phyloP scores from a whole-genome alignment of 2,113 vertebrate genomes.

The Dunckerocampus dactyliophorus region DNA sequence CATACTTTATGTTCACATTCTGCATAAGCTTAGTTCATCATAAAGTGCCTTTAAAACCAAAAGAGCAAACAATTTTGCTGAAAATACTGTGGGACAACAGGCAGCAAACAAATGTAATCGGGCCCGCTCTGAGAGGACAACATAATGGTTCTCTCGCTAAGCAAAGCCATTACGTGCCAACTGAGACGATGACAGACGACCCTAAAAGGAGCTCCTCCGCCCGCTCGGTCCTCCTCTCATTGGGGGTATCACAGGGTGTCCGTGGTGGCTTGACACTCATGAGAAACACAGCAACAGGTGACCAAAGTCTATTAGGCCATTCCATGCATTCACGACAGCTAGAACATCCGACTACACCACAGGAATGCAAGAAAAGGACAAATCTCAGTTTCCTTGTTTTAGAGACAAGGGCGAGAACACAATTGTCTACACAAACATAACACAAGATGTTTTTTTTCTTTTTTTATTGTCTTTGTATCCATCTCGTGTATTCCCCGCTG shows the following conservation, averaged over 20 bases:
- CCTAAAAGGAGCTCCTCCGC: conserved; percentile 59
- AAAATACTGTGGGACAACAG: conserved; percentile 42
- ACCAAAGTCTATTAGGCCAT: conserved; percentile 20
- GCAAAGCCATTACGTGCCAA: conserved; percentile 44
- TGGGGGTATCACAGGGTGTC: conserved; percentile 45
- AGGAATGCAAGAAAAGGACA: not conserved
- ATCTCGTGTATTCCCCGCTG: conserved; percentile 56
- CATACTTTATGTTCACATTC: too few species aligned
- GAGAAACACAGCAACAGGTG: conserved; percentile 57
- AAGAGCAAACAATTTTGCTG: conserved; percentile 21
- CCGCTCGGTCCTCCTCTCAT: conserved; percentile 44
- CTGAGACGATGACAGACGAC: conserved; percentile 54
- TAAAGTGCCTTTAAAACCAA: conserved; percentile 22
- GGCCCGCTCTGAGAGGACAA: conserved; percentile 38
- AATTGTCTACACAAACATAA: conserved; percentile 1
- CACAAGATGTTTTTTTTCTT: conserved; percentile 21
- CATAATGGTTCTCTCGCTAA: conserved; percentile 41
- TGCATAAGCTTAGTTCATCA: too few species aligned
- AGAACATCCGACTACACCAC: not conserved
- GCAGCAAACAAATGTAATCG: conserved; percentile 39
- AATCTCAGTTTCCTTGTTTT: not conserved
- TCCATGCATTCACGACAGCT: not conserved
- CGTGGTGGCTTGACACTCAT: conserved; percentile 31
- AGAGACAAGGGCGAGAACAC: conserved; percentile 2
- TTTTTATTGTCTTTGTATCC: conserved; percentile 35